These are phyloP conservation scores for Timema cristinae DNA, from an alignment of 2,888 invertebrate genomes.

Conservation along the genomic window DNA sequence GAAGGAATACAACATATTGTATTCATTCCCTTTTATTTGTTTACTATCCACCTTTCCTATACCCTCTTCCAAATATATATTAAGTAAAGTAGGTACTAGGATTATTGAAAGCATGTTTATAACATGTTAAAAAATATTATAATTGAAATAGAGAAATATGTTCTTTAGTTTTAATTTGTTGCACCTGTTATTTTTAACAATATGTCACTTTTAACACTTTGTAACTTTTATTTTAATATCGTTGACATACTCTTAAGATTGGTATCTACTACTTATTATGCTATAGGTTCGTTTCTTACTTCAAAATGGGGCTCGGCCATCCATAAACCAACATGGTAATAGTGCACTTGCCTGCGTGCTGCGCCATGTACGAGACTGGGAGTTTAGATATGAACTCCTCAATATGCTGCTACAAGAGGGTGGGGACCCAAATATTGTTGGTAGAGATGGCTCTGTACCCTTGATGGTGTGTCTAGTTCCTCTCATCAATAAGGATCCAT, in stretches of 20 bases:
- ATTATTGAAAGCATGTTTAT: too few species aligned
- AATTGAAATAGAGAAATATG: too few species aligned
- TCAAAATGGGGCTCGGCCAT: slow-evolving; percentile 61
- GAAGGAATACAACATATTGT: too few species aligned
- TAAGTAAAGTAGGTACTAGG: too few species aligned
- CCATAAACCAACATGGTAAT: slow-evolving; percentile 65
- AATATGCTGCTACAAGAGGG: slow-evolving; percentile 57
- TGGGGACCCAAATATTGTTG: slow-evolving; percentile 64
- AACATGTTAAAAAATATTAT: too few species aligned
- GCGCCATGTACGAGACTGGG: slow-evolving; percentile 66
- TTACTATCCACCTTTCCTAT: too few species aligned
- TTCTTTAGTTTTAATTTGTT: not conserved
- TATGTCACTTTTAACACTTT: too few species aligned
- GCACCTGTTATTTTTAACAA: slow-evolving; percentile 4
- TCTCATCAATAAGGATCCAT: slow-evolving; percentile 67
- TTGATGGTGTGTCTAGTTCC: slow-evolving; percentile 72
- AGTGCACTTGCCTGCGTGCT: slow-evolving; percentile 67
- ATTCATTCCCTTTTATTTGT: too few species aligned
- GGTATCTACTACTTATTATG: too few species aligned
- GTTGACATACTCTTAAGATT: too few species aligned
- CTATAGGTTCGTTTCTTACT: slow-evolving; percentile 49
- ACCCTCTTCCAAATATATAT: too few species aligned
- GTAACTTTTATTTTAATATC: too few species aligned
- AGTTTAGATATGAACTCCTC: slow-evolving; percentile 57
- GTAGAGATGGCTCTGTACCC: slow-evolving; percentile 67